A percentile compares a stretch with the other conserved stretches of the same genome.
Evolutionary conservation across 2,888 invertebrate genomes (phyloP).

Genomic region (Erannis defoliaria): DNA sequence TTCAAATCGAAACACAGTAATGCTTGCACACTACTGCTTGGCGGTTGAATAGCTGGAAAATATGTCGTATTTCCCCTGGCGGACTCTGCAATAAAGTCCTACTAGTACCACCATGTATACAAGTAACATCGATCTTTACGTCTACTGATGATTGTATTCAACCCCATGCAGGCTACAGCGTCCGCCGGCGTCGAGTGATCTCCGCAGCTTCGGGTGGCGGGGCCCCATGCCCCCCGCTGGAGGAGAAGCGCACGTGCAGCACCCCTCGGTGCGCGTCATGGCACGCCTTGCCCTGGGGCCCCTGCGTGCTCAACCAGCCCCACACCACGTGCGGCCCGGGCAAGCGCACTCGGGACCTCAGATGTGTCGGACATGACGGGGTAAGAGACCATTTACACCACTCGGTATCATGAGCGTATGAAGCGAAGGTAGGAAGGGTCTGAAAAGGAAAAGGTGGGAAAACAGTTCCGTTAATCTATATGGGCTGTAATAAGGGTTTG

Average conservation of each 20-base stretch:
- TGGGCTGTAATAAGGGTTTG: too few relatives aligned
- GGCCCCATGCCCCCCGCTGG: slow-evolving; percentile 81
- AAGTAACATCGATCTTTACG: background rate
- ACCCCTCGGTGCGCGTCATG: slow-evolving; percentile 84
- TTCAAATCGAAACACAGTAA: too few relatives aligned
- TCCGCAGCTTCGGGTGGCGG: slow-evolving; percentile 84
- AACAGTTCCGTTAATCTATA: too few relatives aligned
- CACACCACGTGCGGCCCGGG: slow-evolving; percentile 87
- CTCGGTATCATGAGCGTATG: background rate
- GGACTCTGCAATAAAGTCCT: too few relatives aligned
- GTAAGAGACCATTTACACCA: too few relatives aligned
- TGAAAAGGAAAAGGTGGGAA: too few relatives aligned
- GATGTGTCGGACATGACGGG: slow-evolving; percentile 86
- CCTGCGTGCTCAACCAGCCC: slow-evolving; percentile 76
- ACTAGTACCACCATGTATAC: too few relatives aligned
- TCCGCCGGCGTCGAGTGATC: slow-evolving; percentile 76
- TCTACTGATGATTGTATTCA: too few relatives aligned
- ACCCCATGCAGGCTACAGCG: slow-evolving; percentile 75
- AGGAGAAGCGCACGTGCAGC: slow-evolving; percentile 84
- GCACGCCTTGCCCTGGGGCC: slow-evolving; percentile 84
- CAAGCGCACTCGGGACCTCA: slow-evolving; percentile 82
- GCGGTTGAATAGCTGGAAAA: too few relatives aligned
- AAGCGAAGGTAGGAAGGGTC: too few relatives aligned
- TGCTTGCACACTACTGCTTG: too few relatives aligned
- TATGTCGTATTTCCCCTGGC: too few relatives aligned